Evolutionary conservation across 2,888 invertebrate genomes (phyloP), one percentile per base, ranked within the genome.

Genomic region (Andrena dorsata): DNA sequence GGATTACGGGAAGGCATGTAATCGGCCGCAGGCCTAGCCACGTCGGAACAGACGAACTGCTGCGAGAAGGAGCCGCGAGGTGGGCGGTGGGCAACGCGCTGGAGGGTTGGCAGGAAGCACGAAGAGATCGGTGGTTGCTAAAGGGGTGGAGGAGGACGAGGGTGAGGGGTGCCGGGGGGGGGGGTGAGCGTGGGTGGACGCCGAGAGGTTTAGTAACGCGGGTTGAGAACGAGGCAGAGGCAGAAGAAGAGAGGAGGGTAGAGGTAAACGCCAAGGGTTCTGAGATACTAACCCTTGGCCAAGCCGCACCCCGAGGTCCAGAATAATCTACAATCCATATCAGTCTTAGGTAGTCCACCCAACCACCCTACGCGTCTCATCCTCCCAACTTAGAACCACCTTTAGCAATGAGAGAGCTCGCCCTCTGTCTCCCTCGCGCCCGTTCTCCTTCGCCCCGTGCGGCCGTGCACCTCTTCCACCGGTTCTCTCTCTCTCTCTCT

Each of bases 321-420:
- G 94, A 94, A 94, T 94, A 94, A 94, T 94, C 93, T 93, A 94
- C 93, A 93, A 94, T 94, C 94, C 94, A 94, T 93, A 93, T 93
- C 93, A 93, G 94, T 93, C 93, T 93, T 93, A 92, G 92, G 90
- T 92, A 93, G 91, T 92, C 92, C 91, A 90, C 89, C 91, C 90
- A 83, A 85, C 88, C 86, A 80, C 82, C 86, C 84, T 72, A 78
- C 83, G 66, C 83, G 71, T 74, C 82, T 71, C 83, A 83, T 80
- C 81, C 80, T 84, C 68, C 83, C 90, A 83, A 83, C 90, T 90
- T 86, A 78, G 87, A 90, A 91, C 90, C 91, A 91, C 91, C 92
- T 90, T 91, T 89, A 88, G 90, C 92, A 89, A 90, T 89, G 90
- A 89, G 85, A 86, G 89, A 86, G 77, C 83, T 84, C 80, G 77